Base-by-base conservation (phyloP, 2,888 invertebrate genomes). In the Epirrita christyi region DNA sequence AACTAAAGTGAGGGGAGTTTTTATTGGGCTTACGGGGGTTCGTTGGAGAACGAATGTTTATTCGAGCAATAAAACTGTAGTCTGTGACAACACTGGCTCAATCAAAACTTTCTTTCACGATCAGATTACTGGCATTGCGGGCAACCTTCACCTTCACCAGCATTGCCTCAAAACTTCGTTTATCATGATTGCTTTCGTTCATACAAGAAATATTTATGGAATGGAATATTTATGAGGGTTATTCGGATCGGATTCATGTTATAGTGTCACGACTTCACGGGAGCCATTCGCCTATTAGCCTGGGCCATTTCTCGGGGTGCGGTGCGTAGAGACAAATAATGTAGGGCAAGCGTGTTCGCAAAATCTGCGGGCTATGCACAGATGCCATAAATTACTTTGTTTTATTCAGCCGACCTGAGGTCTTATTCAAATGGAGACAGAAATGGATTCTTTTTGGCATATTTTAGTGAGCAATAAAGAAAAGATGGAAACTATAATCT, bases 51-150 rank as follows among this genome's bases (percentile, higher is more conserved):
- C 73, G 56, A 63, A 55, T 80, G 80, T 84, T 83, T 83, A 78
- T 77, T 73, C 71, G 71, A 73, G 80, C 76, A 84, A 83, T 84
- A 84, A 80, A 80, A 80, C 68, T 81, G 80, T 83, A 79, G 70
- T 68, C 78, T 76, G 46, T 70, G 75, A 80, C 78, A 78, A 80
- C 76, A 75, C 62, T 61, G 37, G 55, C 58, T 58, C 48, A 60
- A 62, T 62, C 59, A 59, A 56, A 58, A 61, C 51, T 62, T 59
- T 44, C 43, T 59, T 49, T 50, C 42, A 49, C 49, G 50, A 46
- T 42, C 49, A 49, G 29, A 42, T 54, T 49, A 49, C 45, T 28
- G 9, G 32, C 14, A 49, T 45, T 55, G 47, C 46, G 53, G 41
- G 28, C 45, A 46, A 58, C 59, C 50, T 64, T 63, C 59, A 63